Conservation (phyloP, 2,888 invertebrate genomes). For the Orthosia cruda region DNA sequence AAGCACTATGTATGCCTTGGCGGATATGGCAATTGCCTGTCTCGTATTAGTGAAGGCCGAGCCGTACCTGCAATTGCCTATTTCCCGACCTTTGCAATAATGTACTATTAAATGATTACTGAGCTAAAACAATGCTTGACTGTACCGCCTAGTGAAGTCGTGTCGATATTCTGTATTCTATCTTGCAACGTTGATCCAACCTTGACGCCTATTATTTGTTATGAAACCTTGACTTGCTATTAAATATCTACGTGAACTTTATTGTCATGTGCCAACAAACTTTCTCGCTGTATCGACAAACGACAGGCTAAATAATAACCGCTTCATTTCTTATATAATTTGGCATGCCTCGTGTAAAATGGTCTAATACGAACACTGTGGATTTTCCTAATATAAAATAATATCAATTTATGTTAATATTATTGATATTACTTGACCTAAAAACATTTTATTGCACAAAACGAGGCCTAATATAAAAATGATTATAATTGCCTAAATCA, state of each 20-base stretch:
- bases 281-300: conserved; percentile 9
- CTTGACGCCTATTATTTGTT: conserved; percentile 9
- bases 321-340: conserved; percentile 25
- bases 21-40: no score
- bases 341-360: conserved; percentile 32
- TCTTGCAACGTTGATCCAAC: background rate
- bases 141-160: conserved; percentile 13
- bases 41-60: no score
- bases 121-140: conserved; percentile 17
- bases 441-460: conserved; percentile 41
- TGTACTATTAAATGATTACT: conserved; percentile 14
- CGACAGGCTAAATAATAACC: conserved; percentile 33
- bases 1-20: no score
- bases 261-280: background rate
- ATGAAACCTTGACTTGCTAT: conserved; percentile 15
- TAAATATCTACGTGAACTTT: background rate
- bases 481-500: no score
- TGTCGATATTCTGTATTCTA: background rate
- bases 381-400: conserved; percentile 16
- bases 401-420: conserved; percentile 15
- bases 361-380: conserved; percentile 6
- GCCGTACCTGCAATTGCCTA: no score
- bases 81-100: no score
- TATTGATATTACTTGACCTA: conserved; percentile 23
- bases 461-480: conserved; percentile 13